These are phyloP conservation scores for Irena cyanogastra DNA, from an alignment of 2,113 vertebrate species.

Conservation along the genomic window DNA sequence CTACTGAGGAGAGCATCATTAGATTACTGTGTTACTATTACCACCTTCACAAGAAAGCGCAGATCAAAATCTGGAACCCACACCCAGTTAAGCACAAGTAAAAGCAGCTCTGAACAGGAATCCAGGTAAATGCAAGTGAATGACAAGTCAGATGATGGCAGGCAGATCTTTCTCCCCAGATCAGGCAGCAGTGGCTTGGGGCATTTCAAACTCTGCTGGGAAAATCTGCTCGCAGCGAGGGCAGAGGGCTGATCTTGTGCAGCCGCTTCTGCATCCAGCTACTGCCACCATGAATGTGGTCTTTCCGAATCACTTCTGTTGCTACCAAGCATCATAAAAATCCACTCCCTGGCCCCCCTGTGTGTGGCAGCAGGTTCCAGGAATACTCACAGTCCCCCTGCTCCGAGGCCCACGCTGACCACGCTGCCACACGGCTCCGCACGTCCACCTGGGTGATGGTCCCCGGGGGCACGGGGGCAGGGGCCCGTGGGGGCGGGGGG, in stretches of 20 bases:
- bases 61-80: not conserved
- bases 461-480: slow-evolving; percentile 82
- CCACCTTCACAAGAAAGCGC: not conserved
- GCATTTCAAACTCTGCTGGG: not conserved
- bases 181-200: not conserved
- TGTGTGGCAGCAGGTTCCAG: rapidly evolving
- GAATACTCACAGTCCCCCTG: slow-evolving; percentile 84
- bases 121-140: not conserved
- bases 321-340: rapidly evolving
- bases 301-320: not conserved
- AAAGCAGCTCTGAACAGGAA: not conserved
- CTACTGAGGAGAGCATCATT: not conserved
- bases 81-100: not conserved
- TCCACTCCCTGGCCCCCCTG: rapidly evolving
- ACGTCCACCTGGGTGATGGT: slow-evolving; percentile 80
- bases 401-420: slow-evolving; percentile 86
- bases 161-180: not conserved
- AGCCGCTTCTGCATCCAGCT: not conserved
- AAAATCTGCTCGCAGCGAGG: not conserved
- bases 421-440: slow-evolving; percentile 83
- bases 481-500: slow-evolving; percentile 84
- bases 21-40: not conserved
- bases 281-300: rapidly evolving
- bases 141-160: not conserved
- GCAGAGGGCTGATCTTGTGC: not conserved